These are phyloP conservation scores for Clunio marinus DNA, from an alignment of 2,888 invertebrate genomes.

Conservation along the genomic window DNA sequence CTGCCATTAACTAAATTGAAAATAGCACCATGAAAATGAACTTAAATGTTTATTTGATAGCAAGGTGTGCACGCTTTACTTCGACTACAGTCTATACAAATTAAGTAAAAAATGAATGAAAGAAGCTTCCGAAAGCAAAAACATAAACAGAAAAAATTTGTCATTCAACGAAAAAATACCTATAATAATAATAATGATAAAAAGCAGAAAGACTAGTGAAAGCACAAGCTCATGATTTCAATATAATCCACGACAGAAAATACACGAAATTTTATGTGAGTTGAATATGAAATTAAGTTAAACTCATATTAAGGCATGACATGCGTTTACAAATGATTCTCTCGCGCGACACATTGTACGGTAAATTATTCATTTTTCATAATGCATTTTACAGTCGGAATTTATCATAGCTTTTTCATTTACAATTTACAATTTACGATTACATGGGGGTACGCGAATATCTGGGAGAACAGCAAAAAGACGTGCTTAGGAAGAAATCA, in stretches of 20 bases:
- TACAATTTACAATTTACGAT: too few relatives aligned
- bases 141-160: too few relatives aligned
- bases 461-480: too few relatives aligned
- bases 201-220: not conserved
- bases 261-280: not conserved
- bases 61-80: constrained; percentile 16
- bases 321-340: constrained; percentile 31
- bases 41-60: constrained; percentile 23
- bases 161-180: not conserved
- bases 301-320: constrained; percentile 30
- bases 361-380: constrained; percentile 30
- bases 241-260: not conserved
- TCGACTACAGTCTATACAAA: not conserved
- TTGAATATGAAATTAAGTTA: constrained; percentile 35
- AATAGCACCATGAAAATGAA: constrained; percentile 28
- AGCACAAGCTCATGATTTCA: constrained; percentile 23
- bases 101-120: too few relatives aligned
- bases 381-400: constrained; percentile 24
- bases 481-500: too few relatives aligned
- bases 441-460: not conserved
- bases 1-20: constrained; percentile 37
- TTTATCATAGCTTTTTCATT: not conserved
- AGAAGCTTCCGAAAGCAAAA: too few relatives aligned
- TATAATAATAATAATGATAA: too few relatives aligned
- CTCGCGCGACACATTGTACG: constrained; percentile 18